Conservation (phyloP, 2,797 vertebrate species). For the Acropternis orthonyx region DNA sequence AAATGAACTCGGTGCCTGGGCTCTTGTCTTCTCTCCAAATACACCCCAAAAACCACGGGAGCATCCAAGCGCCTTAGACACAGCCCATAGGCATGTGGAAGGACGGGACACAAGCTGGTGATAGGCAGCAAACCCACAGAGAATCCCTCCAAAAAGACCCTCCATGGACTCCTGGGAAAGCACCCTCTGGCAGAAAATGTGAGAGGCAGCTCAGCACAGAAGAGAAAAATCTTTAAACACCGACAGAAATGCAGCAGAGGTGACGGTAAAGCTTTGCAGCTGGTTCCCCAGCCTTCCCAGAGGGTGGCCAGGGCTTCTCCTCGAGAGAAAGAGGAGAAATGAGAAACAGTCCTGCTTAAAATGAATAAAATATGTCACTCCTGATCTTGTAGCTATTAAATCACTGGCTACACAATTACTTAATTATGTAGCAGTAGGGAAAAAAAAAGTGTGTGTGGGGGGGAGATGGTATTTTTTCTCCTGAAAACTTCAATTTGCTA, state of each 20-base stretch:
- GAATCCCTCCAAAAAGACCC: not conserved
- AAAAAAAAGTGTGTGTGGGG: not conserved
- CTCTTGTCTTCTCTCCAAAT: not conserved
- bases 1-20: not conserved
- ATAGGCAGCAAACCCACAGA: not conserved
- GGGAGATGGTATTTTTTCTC: slow-evolving; percentile 58
- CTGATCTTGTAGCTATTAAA: slow-evolving; percentile 74
- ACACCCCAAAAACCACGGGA: not conserved
- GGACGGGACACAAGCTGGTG: not conserved
- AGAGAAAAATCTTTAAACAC: not conserved
- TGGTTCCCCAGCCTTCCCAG: slow-evolving; percentile 47
- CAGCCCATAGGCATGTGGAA: accelerated
- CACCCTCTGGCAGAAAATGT: not conserved
- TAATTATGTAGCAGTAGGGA: slow-evolving; percentile 69
- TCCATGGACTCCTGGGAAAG: not conserved
- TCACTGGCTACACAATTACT: slow-evolving; percentile 76
- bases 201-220: not conserved
- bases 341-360: slow-evolving; percentile 56
- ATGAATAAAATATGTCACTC: slow-evolving; percentile 76
- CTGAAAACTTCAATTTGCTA: slow-evolving; percentile 73
- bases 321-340: slow-evolving; percentile 22
- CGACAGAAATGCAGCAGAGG: slow-evolving; percentile 5
- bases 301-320: slow-evolving; percentile 34
- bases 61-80: not conserved
- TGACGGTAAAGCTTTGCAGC: slow-evolving; percentile 30